Evolutionary conservation across 2,113 vertebrate species (phyloP).

Genomic region (Garra rufa): DNA sequence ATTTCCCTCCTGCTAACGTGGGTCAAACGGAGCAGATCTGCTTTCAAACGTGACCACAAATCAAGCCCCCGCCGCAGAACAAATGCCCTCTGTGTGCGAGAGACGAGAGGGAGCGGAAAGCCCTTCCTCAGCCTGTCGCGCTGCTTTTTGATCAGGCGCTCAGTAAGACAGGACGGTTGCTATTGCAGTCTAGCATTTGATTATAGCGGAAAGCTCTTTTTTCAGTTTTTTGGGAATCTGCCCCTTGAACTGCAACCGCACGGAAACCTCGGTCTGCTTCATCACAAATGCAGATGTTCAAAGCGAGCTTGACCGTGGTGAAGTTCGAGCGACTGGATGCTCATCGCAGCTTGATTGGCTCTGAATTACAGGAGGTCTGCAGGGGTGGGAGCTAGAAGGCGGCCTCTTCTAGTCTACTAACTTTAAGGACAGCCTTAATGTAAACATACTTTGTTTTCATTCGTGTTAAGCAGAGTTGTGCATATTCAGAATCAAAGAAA

Average conservation of each 20-base stretch:
- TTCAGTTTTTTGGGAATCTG: background rate
- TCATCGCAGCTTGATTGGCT: conserved; percentile 33
- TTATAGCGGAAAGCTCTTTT: conserved; percentile 57
- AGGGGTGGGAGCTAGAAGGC: background rate
- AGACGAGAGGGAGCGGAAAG: conserved; percentile 2
- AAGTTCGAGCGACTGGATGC: background rate
- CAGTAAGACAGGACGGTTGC: conserved; percentile 39
- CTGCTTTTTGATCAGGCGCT: conserved; percentile 45
- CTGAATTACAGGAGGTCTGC: conserved; percentile 13
- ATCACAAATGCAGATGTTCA: conserved; percentile 36
- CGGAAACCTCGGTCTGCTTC: conserved; percentile 42
- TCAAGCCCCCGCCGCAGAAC: conserved; percentile 45
- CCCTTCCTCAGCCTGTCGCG: background rate
- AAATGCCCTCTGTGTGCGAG: conserved; percentile 52
- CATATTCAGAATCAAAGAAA: background rate
- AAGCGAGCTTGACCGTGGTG: background rate
- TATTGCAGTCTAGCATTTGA: conserved; percentile 64
- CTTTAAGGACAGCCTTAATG: no score
- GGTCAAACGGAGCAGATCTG: conserved; percentile 56
- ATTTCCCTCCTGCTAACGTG: conserved; percentile 45
- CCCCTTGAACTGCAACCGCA: conserved; percentile 28
- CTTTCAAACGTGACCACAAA: conserved; percentile 54
- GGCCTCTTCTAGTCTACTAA: background rate
- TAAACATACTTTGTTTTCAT: background rate
- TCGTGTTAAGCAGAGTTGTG: background rate